Evolutionary conservation across 2,888 invertebrate genomes (phyloP).

Genomic region (Parnassius orleans): DNA sequence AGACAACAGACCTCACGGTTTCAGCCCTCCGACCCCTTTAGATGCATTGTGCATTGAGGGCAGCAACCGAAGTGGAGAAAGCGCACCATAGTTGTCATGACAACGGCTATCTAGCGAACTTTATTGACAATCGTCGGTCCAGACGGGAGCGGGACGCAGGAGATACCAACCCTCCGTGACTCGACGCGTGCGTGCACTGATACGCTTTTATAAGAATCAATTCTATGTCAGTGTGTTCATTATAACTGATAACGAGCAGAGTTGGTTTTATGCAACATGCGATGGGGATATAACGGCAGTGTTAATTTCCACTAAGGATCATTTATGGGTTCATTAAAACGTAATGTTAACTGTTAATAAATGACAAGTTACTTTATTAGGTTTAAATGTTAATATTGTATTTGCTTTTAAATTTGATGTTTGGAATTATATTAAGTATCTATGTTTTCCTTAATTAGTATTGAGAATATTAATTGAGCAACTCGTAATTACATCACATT

Average conservation of each 20-base stretch:
- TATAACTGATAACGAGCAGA: slow-evolving; percentile 62
- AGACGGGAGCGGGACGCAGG: slow-evolving; percentile 50
- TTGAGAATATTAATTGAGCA: neutral
- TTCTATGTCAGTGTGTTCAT: slow-evolving; percentile 60
- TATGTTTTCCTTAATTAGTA: too few relatives aligned
- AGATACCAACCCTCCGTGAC: slow-evolving; percentile 38
- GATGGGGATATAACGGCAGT: slow-evolving; percentile 46
- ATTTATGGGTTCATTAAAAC: slow-evolving; percentile 4
- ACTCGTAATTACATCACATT: neutral
- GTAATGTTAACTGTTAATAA: neutral
- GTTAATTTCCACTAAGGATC: slow-evolving; percentile 30
- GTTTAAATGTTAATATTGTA: neutral
- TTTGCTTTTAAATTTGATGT: too few relatives aligned
- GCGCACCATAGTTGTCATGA: slow-evolving; percentile 69
- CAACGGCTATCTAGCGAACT: slow-evolving; percentile 47
- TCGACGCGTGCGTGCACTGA: slow-evolving; percentile 55
- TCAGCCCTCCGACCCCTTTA: slow-evolving; percentile 59
- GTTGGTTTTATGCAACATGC: slow-evolving; percentile 47
- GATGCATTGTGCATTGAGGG: slow-evolving; percentile 64
- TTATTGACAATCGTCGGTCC: slow-evolving; percentile 31
- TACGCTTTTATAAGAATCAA: slow-evolving; percentile 65
- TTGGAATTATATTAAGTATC: too few relatives aligned
- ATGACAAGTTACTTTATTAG: neutral
- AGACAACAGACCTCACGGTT: slow-evolving; percentile 60
- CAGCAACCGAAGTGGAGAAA: slow-evolving; percentile 61